Conservation (phyloP, 2,113 vertebrate species). For the Nothobranchius furzeri region DNA sequence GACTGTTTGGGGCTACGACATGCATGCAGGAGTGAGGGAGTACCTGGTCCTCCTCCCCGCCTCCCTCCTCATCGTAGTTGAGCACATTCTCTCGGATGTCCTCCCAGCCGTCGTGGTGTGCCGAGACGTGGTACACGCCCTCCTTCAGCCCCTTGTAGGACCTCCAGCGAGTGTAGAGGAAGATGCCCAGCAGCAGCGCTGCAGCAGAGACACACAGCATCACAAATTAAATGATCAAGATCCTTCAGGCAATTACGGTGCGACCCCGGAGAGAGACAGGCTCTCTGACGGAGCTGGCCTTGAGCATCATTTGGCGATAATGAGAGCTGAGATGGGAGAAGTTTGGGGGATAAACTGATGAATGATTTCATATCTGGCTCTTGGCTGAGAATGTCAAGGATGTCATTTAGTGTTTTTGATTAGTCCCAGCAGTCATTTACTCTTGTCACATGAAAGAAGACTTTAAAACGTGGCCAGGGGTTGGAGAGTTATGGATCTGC, state of each 20-base stretch:
- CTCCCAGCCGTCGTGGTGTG: slow-evolving; percentile 83
- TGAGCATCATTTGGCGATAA: slow-evolving; percentile 19
- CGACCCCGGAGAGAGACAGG: slow-evolving; percentile 5
- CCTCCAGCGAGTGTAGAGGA: slow-evolving; percentile 83
- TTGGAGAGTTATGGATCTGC: background rate
- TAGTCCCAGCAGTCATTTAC: background rate
- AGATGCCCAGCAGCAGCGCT: slow-evolving; percentile 83
- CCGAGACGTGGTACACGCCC: slow-evolving; percentile 78
- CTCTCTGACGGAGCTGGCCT: slow-evolving; percentile 31
- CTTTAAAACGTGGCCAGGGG: too few relatives aligned
- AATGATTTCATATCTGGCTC: background rate
- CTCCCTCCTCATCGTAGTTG: slow-evolving; percentile 90
- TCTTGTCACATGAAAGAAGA: too few relatives aligned
- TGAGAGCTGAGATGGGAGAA: background rate
- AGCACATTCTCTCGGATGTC: slow-evolving; percentile 89
- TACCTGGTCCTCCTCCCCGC: slow-evolving; percentile 90
- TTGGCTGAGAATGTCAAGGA: background rate
- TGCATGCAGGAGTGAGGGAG: background rate
- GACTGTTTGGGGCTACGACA: background rate
- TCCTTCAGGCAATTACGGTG: slow-evolving; percentile 29
- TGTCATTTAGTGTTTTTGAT: too few relatives aligned
- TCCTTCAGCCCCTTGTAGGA: slow-evolving; percentile 79
- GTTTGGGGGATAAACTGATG: background rate
- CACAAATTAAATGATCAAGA: slow-evolving; percentile 27
- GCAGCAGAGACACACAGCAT: slow-evolving; percentile 14